phyloP scores from a whole-genome alignment of 2,113 vertebrate genomes.

The Campylorhamphus procurvoides region DNA sequence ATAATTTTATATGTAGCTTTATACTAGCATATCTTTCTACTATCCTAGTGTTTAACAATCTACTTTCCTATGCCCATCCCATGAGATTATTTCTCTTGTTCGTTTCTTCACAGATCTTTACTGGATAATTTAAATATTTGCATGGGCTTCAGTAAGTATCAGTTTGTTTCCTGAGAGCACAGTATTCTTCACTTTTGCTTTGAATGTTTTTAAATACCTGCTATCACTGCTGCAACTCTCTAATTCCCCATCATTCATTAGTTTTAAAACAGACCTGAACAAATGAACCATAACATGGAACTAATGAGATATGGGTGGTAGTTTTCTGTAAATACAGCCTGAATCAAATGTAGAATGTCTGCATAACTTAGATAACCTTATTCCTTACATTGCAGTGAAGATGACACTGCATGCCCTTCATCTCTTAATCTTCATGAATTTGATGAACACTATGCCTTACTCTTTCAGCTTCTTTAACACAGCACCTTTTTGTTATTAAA shows the following conservation, averaged over 20 bases:
- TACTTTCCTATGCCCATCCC: neutral
- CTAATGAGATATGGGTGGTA: slow-evolving; percentile 46
- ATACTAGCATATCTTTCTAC: neutral
- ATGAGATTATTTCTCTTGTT: neutral
- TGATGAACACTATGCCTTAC: neutral
- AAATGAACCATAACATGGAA: slow-evolving; percentile 45
- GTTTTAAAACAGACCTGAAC: slow-evolving; percentile 31
- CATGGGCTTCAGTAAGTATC: neutral
- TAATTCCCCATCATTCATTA: slow-evolving; percentile 27
- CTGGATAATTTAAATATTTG: neutral
- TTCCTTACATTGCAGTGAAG: slow-evolving; percentile 20
- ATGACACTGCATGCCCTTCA: slow-evolving; percentile 7
- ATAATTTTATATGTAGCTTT: neutral
- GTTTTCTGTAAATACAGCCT: slow-evolving; percentile 51
- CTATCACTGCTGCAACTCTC: neutral
- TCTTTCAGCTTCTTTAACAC: neutral
- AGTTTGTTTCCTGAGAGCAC: neutral
- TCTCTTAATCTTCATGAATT: slow-evolving; percentile 33
- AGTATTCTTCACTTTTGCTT: neutral
- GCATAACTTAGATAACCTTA: slow-evolving; percentile 35
- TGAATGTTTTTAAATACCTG: slow-evolving; percentile 34
- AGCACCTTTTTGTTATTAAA: neutral
- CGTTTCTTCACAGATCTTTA: neutral
- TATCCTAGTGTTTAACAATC: neutral
- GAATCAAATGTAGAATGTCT: slow-evolving; percentile 45